Conservation (phyloP, 2,797 vertebrate species). For the Toxotes lorentzi region DNA sequence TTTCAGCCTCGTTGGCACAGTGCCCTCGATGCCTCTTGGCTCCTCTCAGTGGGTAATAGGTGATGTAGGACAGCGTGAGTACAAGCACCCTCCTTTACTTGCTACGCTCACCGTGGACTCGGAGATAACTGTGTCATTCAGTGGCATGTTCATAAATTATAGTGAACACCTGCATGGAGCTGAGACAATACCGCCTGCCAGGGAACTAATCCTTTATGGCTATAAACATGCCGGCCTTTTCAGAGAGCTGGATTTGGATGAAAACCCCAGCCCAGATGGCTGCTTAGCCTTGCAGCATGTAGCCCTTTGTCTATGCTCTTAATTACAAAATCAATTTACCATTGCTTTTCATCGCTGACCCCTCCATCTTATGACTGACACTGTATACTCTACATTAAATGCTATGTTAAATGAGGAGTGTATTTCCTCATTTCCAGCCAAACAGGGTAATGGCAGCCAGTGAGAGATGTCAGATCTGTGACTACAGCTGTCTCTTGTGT, state of each 20-base stretch:
- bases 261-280: constrained; percentile 22
- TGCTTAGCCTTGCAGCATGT: constrained; percentile 19
- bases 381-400: constrained; percentile 26
- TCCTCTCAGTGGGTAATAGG: constrained; percentile 30
- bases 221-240: constrained; percentile 39
- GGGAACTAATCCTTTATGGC: constrained; percentile 38
- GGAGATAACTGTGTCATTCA: constrained; percentile 61
- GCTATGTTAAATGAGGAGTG: constrained; percentile 32
- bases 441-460: constrained; percentile 1
- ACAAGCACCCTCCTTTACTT: constrained; percentile 18
- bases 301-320: constrained; percentile 34
- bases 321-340: constrained; percentile 39
- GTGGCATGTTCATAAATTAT: constrained; percentile 66
- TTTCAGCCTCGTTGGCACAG: constrained; percentile 19
- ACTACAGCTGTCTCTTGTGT: constrained; percentile 60
- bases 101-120: constrained; percentile 9
- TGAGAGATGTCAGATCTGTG: constrained; percentile 28
- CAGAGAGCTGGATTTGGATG: constrained; percentile 12
- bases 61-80: constrained; percentile 33
- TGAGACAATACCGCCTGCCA: constrained; percentile 42
- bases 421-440: constrained; percentile 20
- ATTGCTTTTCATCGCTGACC: constrained; percentile 32
- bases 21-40: constrained; percentile 42
- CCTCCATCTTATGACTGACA: constrained; percentile 11
- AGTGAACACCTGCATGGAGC: constrained; percentile 54